Percentiles rank a stretch among this genome's conserved stretches.
Evolutionary conservation across 2,113 vertebrate species (phyloP).

Genomic region (Ariopsis seemanni): DNA sequence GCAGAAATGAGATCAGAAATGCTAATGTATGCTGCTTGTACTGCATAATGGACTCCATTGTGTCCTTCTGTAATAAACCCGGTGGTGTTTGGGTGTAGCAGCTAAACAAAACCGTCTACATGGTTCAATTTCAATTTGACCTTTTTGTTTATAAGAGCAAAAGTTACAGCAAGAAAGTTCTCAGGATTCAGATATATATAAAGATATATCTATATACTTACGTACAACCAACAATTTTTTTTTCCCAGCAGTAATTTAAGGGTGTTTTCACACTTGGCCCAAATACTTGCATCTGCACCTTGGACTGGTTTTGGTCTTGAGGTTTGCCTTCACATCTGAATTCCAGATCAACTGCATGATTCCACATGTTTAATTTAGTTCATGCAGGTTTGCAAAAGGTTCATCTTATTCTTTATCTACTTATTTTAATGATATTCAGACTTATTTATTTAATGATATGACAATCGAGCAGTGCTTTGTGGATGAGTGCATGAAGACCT

Average conservation of each 20-base stretch:
- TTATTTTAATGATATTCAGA: neutral
- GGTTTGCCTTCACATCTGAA: neutral
- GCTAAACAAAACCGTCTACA: neutral
- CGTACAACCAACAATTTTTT: neutral
- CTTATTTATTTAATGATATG: no score
- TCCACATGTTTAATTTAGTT: neutral
- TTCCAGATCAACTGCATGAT: neutral
- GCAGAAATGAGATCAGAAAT: conserved; percentile 25
- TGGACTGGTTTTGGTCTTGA: neutral
- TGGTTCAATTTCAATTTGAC: neutral
- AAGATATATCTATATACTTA: neutral
- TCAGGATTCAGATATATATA: neutral
- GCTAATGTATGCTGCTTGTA: conserved; percentile 12
- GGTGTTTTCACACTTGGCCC: neutral
- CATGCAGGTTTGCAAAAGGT: neutral
- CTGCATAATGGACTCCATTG: conserved; percentile 10
- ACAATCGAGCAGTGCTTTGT: neutral
- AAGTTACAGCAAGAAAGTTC: neutral
- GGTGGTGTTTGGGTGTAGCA: neutral
- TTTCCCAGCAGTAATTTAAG: neutral
- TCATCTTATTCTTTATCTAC: neutral
- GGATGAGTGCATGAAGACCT: neutral
- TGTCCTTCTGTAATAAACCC: conserved; percentile 19
- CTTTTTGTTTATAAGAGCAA: neutral
- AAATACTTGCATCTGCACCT: neutral